Evolutionary conservation across 1,140 invertebrate species (phyloP), one percentile per base, ranked within the genome.

Genomic region (Macrobrachium rosenbergii): DNA sequence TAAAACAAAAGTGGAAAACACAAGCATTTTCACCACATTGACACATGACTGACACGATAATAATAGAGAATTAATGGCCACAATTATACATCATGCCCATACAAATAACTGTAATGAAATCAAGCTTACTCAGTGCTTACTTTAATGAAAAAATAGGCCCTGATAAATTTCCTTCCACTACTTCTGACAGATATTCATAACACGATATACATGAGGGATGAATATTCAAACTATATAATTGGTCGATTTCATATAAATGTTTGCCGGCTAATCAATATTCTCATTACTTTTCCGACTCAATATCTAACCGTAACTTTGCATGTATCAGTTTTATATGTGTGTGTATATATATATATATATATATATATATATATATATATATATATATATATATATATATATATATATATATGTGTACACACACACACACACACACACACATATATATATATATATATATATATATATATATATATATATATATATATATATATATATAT

Each of bases 401-500:
- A 77, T 77, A 77, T 77, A 77, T 77, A 77, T 77, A 45, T 77
- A 77, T 77, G 10, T 77, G 52, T 77, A 43, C 45, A 77, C 5
- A 28, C 45, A 52, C 19, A 28, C 45, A 77, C 5, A 28, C 8
- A 76, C 45, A 76, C 45, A 43, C 8, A 76, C 19, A 78, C 16
- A 52, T 52, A 45, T 58, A 52, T 52, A 78, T 52, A 78, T 58
- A 78, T 52, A 78, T 52, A 78, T 58, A 78, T 78, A 78, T 78
- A 78, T n/a, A 58, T 78, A 78, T 78, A 78, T 78, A 78, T 78
- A 78, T 78, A 78, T 58, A 78, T 78, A n/a, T 59, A 58, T 78
- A 59, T 78, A 78, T 59, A 78, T 59, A 78, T 78, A 45, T 59
- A 52, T 78, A 78, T 58, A 78, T 78, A 58, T 58, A 78, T 78